Conservation (phyloP, 2,797 vertebrate genomes). For the Chiropotes sagulatus region DNA sequence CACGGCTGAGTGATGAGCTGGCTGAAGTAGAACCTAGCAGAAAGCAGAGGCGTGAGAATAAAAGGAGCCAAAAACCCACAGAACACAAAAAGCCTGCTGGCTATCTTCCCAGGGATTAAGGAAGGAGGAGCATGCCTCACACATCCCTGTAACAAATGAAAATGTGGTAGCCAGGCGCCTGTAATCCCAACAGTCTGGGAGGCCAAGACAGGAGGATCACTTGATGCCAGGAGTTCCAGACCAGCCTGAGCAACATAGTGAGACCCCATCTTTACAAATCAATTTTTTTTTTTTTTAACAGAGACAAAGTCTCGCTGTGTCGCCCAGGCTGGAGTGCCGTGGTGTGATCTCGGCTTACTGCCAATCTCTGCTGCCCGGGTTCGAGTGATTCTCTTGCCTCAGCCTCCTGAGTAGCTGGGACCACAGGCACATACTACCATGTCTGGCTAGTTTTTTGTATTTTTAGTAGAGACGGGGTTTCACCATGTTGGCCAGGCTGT, state of each 20-base stretch:
- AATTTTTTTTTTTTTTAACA: too few species aligned
- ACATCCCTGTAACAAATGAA: not conserved
- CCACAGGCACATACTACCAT: too few species aligned
- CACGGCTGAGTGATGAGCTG: not conserved
- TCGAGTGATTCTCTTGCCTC: too few species aligned
- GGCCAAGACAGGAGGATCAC: not conserved
- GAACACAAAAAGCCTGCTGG: not conserved
- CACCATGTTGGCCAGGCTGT: too few species aligned
- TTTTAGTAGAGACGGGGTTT: too few species aligned
- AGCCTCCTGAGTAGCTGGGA: too few species aligned
- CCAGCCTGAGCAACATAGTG: not conserved
- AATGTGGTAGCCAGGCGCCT: not conserved
- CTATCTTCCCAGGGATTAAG: not conserved
- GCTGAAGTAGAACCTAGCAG: not conserved
- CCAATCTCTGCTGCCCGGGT: too few species aligned
- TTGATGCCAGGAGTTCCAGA: not conserved
- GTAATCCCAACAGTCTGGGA: not conserved
- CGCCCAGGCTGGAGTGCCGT: too few species aligned
- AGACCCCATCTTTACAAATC: not conserved
- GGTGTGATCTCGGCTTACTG: too few species aligned
- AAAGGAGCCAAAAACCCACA: fast-evolving
- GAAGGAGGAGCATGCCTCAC: not conserved
- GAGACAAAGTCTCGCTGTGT: too few species aligned
- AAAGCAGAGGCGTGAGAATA: not conserved
- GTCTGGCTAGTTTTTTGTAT: too few species aligned